These are phyloP conservation scores for Dendroctonus valens DNA, from an alignment of 1,140 invertebrate genomes.

Conservation along the genomic window DNA sequence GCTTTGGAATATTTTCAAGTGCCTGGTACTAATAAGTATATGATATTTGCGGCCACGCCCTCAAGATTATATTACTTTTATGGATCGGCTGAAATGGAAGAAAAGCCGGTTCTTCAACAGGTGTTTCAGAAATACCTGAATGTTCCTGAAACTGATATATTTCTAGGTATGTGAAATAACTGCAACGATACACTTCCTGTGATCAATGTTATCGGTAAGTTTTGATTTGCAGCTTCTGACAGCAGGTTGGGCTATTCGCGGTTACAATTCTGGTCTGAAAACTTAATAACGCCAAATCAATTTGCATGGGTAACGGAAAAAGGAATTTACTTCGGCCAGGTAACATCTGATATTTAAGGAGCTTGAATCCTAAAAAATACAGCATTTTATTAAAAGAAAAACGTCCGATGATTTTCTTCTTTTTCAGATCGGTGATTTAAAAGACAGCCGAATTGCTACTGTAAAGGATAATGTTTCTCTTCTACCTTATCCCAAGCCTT, in stretches of 20 bases:
- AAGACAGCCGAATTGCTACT: slow-evolving; percentile 31
- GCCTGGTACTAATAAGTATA: slow-evolving; percentile 66
- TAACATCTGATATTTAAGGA: slow-evolving; percentile 41
- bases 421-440: slow-evolving; percentile 23
- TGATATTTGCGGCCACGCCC: slow-evolving; percentile 81
- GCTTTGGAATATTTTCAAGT: slow-evolving; percentile 81
- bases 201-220: background rate
- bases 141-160: slow-evolving; percentile 67
- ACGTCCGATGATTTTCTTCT: background rate
- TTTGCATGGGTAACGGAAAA: slow-evolving; percentile 85
- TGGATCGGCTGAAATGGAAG: slow-evolving; percentile 69
- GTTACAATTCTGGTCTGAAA: slow-evolving; percentile 76
- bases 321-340: slow-evolving; percentile 69
- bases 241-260: slow-evolving; percentile 75
- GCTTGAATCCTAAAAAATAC: no score
- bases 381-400: no score
- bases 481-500: slow-evolving; percentile 43
- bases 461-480: slow-evolving; percentile 35
- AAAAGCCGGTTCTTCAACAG: slow-evolving; percentile 76
- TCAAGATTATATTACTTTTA: slow-evolving; percentile 84
- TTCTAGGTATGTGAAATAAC: slow-evolving; percentile 52
- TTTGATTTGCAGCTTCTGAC: slow-evolving; percentile 56
- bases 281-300: slow-evolving; percentile 65
- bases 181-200: no score
- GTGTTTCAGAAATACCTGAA: slow-evolving; percentile 82